Evolutionary conservation across 37 sponge, comb jelly and placozoan genomes (phyloP), one percentile per base, ranked within the genome.

Genomic region (Halichondria panicea): DNA sequence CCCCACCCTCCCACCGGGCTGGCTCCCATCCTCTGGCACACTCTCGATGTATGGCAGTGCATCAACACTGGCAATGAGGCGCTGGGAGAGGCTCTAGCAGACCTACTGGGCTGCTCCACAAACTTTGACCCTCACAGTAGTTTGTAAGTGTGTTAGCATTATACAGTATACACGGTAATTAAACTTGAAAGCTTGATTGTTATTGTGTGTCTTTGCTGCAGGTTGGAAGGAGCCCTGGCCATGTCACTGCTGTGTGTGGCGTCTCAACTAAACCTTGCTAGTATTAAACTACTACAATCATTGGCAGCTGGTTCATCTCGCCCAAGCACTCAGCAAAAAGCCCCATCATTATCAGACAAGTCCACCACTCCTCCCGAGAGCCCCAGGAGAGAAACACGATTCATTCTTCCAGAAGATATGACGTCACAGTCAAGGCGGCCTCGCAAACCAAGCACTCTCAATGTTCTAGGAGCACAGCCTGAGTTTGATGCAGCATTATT

Each of bases 21-120:
- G 2, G 54, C 74, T 36, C 70, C 87, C 0, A 40, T 82, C 13
- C 83, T 91, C 43, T 86, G 91, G 91, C 87, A 91, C 42, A 43
- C 91, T n/a, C 83, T 91, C 40, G 91, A 91, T 31, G 44, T 82
- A 22, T 86, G 87, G 91, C 55, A 86, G 74, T 71, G 72, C 50
- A 22, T 36, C 18, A 39, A 58, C 12, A 69, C 68, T 34, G 72
- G 81, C 38, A 43, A 5, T 19, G 34, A 27, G 13, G 0, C 33
- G 31, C 72, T 81, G 7, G 33, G 70, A 28, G 76, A 81, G 28
- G 81, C 88, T 52, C 70, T 87, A 0, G 46, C 41, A 22, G 82
- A 81, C 64, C 71, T 87, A 6, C 63, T 76, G 8, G 30, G 43
- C 28, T 87, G 77, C 52, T 42, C 66, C 63, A 74, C 77, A 18